These are phyloP conservation scores for Trichonephila inaurata DNA, from an alignment of 1,140 invertebrate species.

Conservation along the genomic window DNA sequence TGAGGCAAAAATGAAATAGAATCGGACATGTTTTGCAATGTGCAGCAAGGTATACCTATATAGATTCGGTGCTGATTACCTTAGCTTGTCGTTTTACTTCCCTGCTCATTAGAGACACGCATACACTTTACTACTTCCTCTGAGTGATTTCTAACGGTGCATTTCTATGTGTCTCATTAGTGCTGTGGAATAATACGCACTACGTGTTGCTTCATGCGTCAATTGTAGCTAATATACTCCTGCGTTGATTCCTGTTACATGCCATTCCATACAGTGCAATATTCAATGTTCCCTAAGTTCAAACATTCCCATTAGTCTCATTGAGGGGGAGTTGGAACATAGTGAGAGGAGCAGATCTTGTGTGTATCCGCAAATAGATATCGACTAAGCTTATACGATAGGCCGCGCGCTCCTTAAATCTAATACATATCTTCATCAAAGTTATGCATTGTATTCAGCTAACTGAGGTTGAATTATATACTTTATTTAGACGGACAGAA, in stretches of 20 bases:
- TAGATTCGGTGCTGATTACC: too few species aligned
- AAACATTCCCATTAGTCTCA: conserved; percentile 11
- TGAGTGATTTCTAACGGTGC: not conserved
- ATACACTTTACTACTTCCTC: not conserved
- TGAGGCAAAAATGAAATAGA: too few species aligned
- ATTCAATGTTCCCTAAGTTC: not conserved
- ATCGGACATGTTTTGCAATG: too few species aligned
- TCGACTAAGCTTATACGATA: not conserved
- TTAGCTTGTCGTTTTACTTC: too few species aligned
- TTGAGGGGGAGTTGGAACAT: not conserved
- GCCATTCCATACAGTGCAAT: not conserved
- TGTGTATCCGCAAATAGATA: conserved; percentile 4
- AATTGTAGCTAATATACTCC: conserved; percentile 15
- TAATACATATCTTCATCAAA: not conserved
- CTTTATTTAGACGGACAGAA: not conserved
- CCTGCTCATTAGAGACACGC: too few species aligned
- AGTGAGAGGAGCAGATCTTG: not conserved
- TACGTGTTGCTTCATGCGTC: conserved; percentile 19
- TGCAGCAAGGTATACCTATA: too few species aligned
- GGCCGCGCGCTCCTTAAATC: not conserved
- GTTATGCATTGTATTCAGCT: not conserved
- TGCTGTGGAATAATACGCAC: not conserved
- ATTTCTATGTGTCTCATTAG: conserved; percentile 18
- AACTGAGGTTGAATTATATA: not conserved
- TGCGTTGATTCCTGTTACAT: conserved; percentile 15